These are phyloP conservation scores for Shargacucullia verbasci DNA, from an alignment of 2,888 invertebrate genomes.

Conservation along the genomic window DNA sequence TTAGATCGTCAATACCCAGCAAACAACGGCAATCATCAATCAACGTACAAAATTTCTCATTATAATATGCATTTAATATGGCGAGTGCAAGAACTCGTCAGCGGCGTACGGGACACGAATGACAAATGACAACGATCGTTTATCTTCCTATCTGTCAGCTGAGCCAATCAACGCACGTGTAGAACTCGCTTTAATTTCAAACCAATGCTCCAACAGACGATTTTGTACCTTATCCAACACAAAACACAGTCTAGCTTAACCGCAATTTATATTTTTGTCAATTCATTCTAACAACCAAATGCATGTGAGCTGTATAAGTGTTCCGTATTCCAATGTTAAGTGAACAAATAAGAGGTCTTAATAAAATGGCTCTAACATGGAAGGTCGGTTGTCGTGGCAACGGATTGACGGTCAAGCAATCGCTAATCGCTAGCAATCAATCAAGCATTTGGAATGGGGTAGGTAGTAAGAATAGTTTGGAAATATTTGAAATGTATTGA, in stretches of 20 bases:
- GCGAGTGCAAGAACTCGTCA: constrained; percentile 78
- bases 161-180: constrained; percentile 85
- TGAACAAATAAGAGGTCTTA: constrained; percentile 55
- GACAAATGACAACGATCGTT: constrained; percentile 86
- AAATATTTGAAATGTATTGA: constrained; percentile 42
- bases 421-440: constrained; percentile 76
- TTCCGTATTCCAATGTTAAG: constrained; percentile 53
- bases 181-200: constrained; percentile 65
- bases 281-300: constrained; percentile 60
- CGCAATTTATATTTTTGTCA: constrained; percentile 54
- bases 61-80: constrained; percentile 84
- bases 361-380: constrained; percentile 61
- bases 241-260: constrained; percentile 30
- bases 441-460: constrained; percentile 69
- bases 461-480: constrained; percentile 46
- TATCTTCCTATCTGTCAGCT: constrained; percentile 87
- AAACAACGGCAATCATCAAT: constrained; percentile 72
- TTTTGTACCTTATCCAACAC: constrained; percentile 41
- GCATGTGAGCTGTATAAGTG: constrained; percentile 65
- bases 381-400: constrained; percentile 64
- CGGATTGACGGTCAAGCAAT: constrained; percentile 73
- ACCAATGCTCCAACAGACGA: constrained; percentile 27
- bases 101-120: constrained; percentile 70
- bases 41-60: constrained; percentile 78
- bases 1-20: constrained; percentile 8